Base-by-base conservation (phyloP, 2,888 invertebrate species). In the Lepidonotus clava region DNA sequence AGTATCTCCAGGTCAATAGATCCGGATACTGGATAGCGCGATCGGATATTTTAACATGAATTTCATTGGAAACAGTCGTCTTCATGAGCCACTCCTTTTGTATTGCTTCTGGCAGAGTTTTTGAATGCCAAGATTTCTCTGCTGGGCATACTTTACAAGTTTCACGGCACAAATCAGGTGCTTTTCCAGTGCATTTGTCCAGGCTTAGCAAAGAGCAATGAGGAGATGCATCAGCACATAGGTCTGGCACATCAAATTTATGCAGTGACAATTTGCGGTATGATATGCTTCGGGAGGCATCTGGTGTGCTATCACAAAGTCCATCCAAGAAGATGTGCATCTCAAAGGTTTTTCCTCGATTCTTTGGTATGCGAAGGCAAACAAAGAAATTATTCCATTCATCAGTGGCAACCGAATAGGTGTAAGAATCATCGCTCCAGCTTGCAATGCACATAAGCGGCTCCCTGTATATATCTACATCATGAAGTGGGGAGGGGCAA, bases 301-400 rank as follows among this genome's bases (percentile, higher is more conserved):
- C 80, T 18, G 24, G 11, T 11, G 80, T 46, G 28, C 80, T 80
- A 28, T 80, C 80, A 32, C 80, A 80, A 6, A 51, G 11, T 18
- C 80, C 80, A 80, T 80, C 80, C 24, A 80, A n/a, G 51, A 80
- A 80, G 28, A 80, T 80, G 1, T 80, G 32, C 41, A 80, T n/a
- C 0, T 41, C 32, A 32, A 80, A 80, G n/a, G 21, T 14, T 34
- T 51, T 41, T 8, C 80, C 80, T 46, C 80, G 2, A 28, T 80
- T 1, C 18, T 46, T 41, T 5, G 80, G 80, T 1, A 80, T 28
- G 1, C 80, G 41, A 11, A 80, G 41, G 41, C 80, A 80, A 14
- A 80, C 80, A 51, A 80, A 80, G 80, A 80, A 80, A n/a, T 51
- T 80, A 41, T 80, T 80, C 80, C 80, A 80, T 46, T 80, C 80